Evolutionary conservation across 2,797 vertebrate genomes (phyloP).

Genomic region (Lindbergichthys nudifrons): DNA sequence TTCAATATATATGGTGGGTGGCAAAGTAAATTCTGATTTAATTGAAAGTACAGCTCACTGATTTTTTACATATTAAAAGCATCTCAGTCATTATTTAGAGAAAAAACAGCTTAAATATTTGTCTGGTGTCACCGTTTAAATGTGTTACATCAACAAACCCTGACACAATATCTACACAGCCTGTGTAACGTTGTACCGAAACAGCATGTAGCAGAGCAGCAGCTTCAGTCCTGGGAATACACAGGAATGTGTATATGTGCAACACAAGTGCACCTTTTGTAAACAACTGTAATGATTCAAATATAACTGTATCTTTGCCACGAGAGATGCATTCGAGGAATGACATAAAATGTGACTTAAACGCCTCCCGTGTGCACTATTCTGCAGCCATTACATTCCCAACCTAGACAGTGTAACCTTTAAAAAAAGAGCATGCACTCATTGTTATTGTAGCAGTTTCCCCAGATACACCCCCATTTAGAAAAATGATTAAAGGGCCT

Average conservation of each 20-base stretch:
- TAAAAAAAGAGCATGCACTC: neutral
- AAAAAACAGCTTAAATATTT: no score
- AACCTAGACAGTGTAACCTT: no score
- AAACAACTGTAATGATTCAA: neutral
- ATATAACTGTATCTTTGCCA: neutral
- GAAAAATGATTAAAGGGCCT: neutral
- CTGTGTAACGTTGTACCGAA: neutral
- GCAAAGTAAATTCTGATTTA: neutral
- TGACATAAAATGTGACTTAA: no score
- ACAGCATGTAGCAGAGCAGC: slow-evolving; percentile 1
- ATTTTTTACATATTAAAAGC: neutral
- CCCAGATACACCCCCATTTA: neutral
- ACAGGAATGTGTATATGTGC: no score
- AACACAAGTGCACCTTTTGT: neutral
- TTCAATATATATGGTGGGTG: neutral
- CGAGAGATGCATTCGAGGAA: no score
- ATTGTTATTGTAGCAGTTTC: neutral
- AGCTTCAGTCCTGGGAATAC: neutral
- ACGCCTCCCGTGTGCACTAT: no score
- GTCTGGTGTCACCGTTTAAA: neutral
- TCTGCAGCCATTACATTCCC: no score
- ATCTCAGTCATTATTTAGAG: neutral
- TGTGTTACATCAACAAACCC: neutral
- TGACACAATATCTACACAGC: neutral
- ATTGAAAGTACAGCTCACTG: neutral